These are phyloP conservation scores for Bungarus multicinctus DNA, from an alignment of 2,113 vertebrate genomes.

Conservation along the genomic window DNA sequence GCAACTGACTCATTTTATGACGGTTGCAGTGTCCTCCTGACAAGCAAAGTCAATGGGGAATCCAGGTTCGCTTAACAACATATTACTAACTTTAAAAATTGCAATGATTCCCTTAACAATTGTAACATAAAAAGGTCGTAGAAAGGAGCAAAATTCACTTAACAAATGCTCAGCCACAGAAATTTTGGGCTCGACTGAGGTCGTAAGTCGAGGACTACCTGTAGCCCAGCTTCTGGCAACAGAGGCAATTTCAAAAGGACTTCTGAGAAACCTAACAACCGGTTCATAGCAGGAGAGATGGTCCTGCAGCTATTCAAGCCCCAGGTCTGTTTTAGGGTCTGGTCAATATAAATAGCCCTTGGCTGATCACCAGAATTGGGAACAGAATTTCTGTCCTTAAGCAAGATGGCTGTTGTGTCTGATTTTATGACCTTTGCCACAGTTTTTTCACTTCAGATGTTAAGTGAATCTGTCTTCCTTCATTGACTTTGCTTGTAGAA, in stretches of 20 bases:
- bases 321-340: background rate
- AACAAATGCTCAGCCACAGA: too few species aligned
- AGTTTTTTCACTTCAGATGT: background rate
- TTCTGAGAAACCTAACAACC: background rate
- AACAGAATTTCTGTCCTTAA: background rate
- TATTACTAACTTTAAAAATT: too few species aligned
- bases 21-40: too few species aligned
- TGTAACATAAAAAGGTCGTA: too few species aligned
- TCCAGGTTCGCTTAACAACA: too few species aligned
- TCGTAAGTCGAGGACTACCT: background rate
- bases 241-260: background rate
- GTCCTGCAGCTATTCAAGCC: background rate
- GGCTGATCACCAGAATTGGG: background rate
- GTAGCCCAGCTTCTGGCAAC: background rate
- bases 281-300: background rate
- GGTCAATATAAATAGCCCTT: background rate
- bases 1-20: too few species aligned
- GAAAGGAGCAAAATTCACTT: too few species aligned
- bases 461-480: background rate
- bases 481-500: background rate
- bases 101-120: too few species aligned
- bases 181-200: too few species aligned
- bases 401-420: background rate
- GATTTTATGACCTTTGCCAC: background rate
- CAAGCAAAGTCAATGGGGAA: too few species aligned